Evolutionary conservation across 1,140 invertebrate genomes (phyloP).

Genomic region (Habropoda laboriosa): DNA sequence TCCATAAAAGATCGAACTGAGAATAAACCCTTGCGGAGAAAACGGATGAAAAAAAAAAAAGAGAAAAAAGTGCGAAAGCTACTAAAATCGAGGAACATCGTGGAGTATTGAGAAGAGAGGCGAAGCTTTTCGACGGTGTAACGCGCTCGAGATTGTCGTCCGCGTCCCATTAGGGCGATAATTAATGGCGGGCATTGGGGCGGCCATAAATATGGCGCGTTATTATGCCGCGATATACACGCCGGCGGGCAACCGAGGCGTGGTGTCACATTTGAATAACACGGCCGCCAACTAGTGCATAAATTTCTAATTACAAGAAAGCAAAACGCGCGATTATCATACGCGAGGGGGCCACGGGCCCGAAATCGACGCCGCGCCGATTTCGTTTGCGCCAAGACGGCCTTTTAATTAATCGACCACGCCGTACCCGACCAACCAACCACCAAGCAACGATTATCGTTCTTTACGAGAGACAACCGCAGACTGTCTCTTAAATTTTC

Average conservation of each 20-base stretch:
- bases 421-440: too few relatives aligned
- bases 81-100: too few relatives aligned
- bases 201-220: conserved; percentile 71
- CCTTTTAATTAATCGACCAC: conserved; percentile 39
- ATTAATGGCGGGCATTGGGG: conserved; percentile 72
- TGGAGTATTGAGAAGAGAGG: too few relatives aligned
- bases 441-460: conserved; percentile 53
- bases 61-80: too few relatives aligned
- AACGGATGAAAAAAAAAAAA: too few relatives aligned
- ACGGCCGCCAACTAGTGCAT: conserved; percentile 78
- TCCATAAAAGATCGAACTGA: too few relatives aligned
- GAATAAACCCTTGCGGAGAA: too few relatives aligned
- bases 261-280: conserved; percentile 81
- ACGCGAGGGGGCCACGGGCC: neutral
- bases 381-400: conserved; percentile 13
- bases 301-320: conserved; percentile 81
- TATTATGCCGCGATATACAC: conserved; percentile 68
- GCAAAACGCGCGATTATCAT: conserved; percentile 56
- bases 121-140: conserved; percentile 55
- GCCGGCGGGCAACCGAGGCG: conserved; percentile 52
- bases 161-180: conserved; percentile 73
- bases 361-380: conserved; percentile 32
- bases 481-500: conserved; percentile 40
- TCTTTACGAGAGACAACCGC: neutral
- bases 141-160: conserved; percentile 59